Conservation (phyloP, 2,888 invertebrate genomes). For the Hypercompe scribonia region DNA sequence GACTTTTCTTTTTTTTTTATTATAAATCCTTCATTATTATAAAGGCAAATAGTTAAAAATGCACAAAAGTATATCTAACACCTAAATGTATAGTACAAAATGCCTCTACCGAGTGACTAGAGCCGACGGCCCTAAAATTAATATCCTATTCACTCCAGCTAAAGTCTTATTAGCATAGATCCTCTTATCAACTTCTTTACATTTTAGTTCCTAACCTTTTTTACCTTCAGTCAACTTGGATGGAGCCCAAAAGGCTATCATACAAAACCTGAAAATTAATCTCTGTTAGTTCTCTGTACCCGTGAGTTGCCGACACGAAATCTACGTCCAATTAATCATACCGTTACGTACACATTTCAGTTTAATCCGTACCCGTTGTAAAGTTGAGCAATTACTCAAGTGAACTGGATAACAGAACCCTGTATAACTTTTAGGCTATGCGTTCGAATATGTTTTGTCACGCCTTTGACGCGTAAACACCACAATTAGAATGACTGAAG, state of each 20-base stretch:
- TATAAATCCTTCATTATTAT: not conserved
- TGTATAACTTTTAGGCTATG: slow-evolving; percentile 20
- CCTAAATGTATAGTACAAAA: too few species aligned
- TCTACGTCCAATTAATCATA: slow-evolving; percentile 44
- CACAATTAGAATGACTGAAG: not conserved
- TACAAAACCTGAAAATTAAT: slow-evolving; percentile 28
- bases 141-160: too few species aligned
- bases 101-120: too few species aligned
- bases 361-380: slow-evolving; percentile 29
- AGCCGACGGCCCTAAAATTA: too few species aligned
- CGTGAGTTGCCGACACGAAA: slow-evolving; percentile 30
- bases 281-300: slow-evolving; percentile 21
- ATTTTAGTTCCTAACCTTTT: not conserved
- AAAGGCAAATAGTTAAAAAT: not conserved
- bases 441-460: slow-evolving; percentile 4
- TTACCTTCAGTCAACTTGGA: not conserved
- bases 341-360: slow-evolving; percentile 26
- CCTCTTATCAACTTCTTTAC: not conserved
- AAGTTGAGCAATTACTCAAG: slow-evolving; percentile 51
- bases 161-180: too few species aligned
- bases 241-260: not conserved
- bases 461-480: not conserved
- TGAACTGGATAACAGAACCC: slow-evolving; percentile 34
- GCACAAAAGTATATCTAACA: too few species aligned
- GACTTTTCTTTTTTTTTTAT: not conserved